A percentile compares a stretch with the other conserved stretches of the same genome.
Evolutionary conservation across 2,888 invertebrate genomes (phyloP).

Genomic region (Nemotelus pantherinus): DNA sequence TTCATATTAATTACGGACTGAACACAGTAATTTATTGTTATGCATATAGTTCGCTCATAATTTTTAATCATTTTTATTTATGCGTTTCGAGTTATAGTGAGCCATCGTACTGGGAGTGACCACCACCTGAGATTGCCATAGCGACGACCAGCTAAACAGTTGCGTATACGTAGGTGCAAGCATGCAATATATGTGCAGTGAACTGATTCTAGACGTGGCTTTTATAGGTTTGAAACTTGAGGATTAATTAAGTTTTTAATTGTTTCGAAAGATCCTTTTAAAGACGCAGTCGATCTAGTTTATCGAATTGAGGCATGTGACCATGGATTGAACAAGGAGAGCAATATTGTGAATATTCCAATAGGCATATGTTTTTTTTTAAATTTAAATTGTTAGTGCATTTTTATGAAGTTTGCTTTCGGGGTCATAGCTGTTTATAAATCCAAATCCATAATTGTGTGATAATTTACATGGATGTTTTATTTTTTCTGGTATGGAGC

Average conservation of each 20-base stretch:
- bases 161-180: not conserved
- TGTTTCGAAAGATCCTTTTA: not conserved
- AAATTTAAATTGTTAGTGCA: no score
- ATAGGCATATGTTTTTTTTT: no score
- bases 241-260: slow-evolving; percentile 16
- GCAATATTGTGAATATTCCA: no score
- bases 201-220: not conserved
- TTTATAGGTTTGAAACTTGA: slow-evolving; percentile 14
- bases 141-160: not conserved
- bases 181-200: not conserved
- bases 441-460: no score
- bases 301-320: not conserved
- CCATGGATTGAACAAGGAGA: no score
- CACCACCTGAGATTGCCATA: not conserved
- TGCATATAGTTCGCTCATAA: slow-evolving; percentile 26
- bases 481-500: no score
- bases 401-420: no score
- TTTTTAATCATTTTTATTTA: slow-evolving; percentile 41
- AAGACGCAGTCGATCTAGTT: not conserved
- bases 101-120: not conserved
- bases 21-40: slow-evolving; percentile 34
- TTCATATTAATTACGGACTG: slow-evolving; percentile 37
- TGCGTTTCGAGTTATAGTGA: not conserved
- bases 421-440: no score
- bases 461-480: no score